Evolutionary conservation across 2,888 invertebrate species (phyloP).

Genomic region (Aproaerema taeniolella): DNA sequence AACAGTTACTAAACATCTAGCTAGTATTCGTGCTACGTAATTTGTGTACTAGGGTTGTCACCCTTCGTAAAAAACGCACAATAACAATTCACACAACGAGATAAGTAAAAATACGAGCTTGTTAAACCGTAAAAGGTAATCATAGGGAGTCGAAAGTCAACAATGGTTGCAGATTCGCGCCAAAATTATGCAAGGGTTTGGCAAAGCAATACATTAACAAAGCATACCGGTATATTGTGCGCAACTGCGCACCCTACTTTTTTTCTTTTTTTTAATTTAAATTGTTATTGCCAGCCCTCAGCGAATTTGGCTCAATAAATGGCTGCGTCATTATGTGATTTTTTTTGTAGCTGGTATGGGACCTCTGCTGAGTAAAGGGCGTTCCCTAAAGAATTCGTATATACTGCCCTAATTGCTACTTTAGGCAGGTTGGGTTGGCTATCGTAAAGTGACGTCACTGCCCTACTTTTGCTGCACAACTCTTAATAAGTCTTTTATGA

Average conservation of each 20-base stretch:
- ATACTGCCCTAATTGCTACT: no score
- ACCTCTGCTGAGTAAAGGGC: neutral
- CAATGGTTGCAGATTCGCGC: slow-evolving; percentile 55
- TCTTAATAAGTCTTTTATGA: no score
- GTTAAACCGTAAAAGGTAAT: slow-evolving; percentile 77
- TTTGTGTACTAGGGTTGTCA: slow-evolving; percentile 47
- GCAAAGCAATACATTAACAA: slow-evolving; percentile 16
- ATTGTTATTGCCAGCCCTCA: slow-evolving; percentile 14
- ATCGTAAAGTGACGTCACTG: no score
- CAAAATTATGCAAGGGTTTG: slow-evolving; percentile 46
- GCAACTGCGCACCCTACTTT: slow-evolving; percentile 18
- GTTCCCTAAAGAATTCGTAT: neutral
- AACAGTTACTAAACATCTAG: no score
- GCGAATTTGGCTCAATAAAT: slow-evolving; percentile 5
- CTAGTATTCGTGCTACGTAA: no score
- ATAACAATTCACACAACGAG: slow-evolving; percentile 70
- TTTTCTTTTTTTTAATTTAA: slow-evolving; percentile 6
- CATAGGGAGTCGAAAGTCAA: slow-evolving; percentile 70
- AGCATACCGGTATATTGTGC: slow-evolving; percentile 11
- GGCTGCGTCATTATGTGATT: neutral
- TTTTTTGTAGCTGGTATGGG: neutral
- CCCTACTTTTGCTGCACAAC: no score
- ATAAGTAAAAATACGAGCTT: slow-evolving; percentile 74
- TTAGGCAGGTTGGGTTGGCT: no score
- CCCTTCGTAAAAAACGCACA: slow-evolving; percentile 53